These are phyloP conservation scores for Callipepla squamata DNA, from an alignment of 2,113 vertebrate species.

Conservation along the genomic window DNA sequence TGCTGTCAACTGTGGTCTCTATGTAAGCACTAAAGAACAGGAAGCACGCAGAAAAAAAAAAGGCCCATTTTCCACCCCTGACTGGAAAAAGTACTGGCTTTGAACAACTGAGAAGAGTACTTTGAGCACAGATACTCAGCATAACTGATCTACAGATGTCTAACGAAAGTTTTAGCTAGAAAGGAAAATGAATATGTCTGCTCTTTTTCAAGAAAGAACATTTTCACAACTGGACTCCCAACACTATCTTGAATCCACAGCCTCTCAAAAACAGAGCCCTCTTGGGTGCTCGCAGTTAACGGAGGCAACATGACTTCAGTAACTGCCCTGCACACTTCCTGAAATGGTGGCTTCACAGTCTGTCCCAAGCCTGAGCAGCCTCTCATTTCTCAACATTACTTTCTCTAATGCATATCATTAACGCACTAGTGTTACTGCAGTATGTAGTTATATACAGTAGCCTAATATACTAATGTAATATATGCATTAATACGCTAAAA, in stretches of 20 bases:
- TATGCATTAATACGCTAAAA: neutral
- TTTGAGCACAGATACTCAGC: neutral
- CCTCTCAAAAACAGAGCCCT: neutral
- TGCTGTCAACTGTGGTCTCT: neutral
- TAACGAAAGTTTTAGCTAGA: neutral
- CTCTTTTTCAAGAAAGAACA: neutral
- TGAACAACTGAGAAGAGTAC: neutral
- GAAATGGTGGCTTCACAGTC: neutral
- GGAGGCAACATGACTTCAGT: neutral
- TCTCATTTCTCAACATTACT: neutral
- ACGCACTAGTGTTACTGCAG: neutral
- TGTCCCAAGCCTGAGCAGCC: neutral
- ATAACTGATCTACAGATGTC: neutral
- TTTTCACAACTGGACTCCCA: neutral
- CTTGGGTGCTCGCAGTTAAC: neutral
- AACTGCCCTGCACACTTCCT: neutral
- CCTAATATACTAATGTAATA: neutral
- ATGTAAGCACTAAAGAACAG: neutral
- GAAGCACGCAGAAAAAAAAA: neutral
- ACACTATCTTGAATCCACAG: neutral
- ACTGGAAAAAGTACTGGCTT: neutral
- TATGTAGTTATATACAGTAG: neutral
- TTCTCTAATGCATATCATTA: neutral
- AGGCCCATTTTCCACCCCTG: neutral
- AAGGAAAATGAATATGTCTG: neutral